Evolutionary conservation across 2,888 invertebrate species (phyloP).

Genomic region (Cybosia mesomella): DNA sequence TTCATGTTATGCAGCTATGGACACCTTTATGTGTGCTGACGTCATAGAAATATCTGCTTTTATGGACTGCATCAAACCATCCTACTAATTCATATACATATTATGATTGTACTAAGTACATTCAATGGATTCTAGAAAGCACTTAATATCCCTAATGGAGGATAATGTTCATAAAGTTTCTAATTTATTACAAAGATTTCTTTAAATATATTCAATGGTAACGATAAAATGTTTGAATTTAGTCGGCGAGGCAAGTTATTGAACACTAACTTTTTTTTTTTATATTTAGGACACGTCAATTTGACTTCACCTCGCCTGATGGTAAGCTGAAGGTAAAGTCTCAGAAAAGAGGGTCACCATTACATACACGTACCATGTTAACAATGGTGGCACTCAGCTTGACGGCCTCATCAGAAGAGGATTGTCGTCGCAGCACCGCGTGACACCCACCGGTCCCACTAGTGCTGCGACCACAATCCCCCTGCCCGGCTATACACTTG

Average conservation of each 20-base stretch:
- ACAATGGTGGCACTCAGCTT: no score
- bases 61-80: not conserved
- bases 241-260: not conserved
- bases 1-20: not conserved
- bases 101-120: not conserved
- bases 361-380: no score
- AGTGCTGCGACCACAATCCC: no score
- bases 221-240: not conserved
- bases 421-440: no score
- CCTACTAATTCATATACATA: not conserved
- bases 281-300: no score
- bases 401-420: no score
- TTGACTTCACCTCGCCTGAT: no score
- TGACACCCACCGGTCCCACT: no score
- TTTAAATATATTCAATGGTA: not conserved
- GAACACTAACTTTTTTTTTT: not conserved
- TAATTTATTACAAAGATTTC: not conserved
- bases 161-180: not conserved
- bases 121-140: constrained; percentile 4
- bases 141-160: not conserved
- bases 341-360: no score
- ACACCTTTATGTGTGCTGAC: not conserved
- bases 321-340: no score
- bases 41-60: not conserved
- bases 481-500: no score